Base-by-base conservation (phyloP, 2,888 invertebrate species). In the Patella ulyssiponensis region DNA sequence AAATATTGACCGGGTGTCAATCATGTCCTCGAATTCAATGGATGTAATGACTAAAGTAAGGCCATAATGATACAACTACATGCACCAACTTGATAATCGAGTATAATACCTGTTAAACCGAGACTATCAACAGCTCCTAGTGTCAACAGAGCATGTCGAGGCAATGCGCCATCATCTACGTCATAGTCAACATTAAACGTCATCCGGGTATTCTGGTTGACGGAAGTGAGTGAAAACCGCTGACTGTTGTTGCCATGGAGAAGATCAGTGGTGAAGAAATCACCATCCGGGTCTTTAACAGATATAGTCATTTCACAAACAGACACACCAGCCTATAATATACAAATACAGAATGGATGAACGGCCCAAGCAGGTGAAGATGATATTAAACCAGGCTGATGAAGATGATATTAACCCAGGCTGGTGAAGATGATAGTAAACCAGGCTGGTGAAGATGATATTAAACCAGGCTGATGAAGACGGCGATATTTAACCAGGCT, bases 111-210 rank as follows among this genome's bases (percentile, higher is more conserved):
- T 5, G 79, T 74, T 11, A 75, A 77, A 1, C 77, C 76, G 23
- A 70, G 44, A 17, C 33, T n/a, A 71, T 83, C 83, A 14, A 74
- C 77, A 44, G 81, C 81, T 54, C 56, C 33, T 27, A 83, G 73
- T 56, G 78, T 80, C n/a, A 83, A 52, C 2, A 77, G 56, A 3
- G 74, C 79, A n/a, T n/a, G 17, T 7, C 75, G 79, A 3, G 83
- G 80, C 74, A 79, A 74, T 33, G 58, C 56, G 20, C 74, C 77
- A 20, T 77, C 74, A 69, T 82, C 82, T 56, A 80, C 76, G 78
- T 83, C 81, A 72, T 83, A 83, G 78, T 80, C 78, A 5, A 80
- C 75, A 73, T 76, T 79, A 75, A 83, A 83, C 64, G 80, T 79
- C 12, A 83, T 72, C n/a, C 14, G 64, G 9, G 53, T 52, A 15